Evolutionary conservation across 2,113 vertebrate species (phyloP).

Genomic region (Callospermophilus lateralis): DNA sequence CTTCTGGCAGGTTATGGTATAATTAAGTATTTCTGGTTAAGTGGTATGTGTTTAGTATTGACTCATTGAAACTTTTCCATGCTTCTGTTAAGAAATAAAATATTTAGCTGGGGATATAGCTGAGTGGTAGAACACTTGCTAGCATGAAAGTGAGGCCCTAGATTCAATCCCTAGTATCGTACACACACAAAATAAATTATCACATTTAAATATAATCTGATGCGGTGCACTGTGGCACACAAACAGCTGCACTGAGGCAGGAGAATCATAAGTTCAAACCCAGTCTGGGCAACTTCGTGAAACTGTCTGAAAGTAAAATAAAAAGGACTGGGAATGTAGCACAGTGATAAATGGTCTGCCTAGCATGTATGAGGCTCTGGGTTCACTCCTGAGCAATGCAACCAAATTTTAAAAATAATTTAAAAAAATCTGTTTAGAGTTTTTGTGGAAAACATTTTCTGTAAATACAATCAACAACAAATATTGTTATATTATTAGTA

Average conservation of each 20-base stretch:
- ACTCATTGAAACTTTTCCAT: not conserved
- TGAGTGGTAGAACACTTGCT: not conserved
- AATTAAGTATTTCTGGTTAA: slow-evolving; percentile 3
- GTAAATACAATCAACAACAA: not conserved
- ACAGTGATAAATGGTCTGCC: too few species aligned
- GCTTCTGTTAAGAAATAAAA: not conserved
- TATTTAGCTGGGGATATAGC: not conserved
- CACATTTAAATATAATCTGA: not conserved
- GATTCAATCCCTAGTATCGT: too few species aligned
- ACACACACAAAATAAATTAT: not conserved
- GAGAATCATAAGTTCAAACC: too few species aligned
- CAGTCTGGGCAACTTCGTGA: too few species aligned
- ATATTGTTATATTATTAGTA: not conserved
- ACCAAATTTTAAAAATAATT: too few species aligned
- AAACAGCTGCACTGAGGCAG: too few species aligned
- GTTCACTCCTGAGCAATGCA: too few species aligned
- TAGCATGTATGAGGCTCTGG: too few species aligned
- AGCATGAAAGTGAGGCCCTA: not conserved
- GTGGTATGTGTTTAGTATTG: not conserved
- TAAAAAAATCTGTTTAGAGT: not conserved
- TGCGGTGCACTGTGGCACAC: too few species aligned
- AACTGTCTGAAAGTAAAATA: too few species aligned
- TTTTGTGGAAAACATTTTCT: not conserved
- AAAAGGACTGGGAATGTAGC: too few species aligned
- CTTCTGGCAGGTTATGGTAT: not conserved